Base-by-base conservation (phyloP, 2,888 invertebrate species). In the Aricia artaxerxes region DNA sequence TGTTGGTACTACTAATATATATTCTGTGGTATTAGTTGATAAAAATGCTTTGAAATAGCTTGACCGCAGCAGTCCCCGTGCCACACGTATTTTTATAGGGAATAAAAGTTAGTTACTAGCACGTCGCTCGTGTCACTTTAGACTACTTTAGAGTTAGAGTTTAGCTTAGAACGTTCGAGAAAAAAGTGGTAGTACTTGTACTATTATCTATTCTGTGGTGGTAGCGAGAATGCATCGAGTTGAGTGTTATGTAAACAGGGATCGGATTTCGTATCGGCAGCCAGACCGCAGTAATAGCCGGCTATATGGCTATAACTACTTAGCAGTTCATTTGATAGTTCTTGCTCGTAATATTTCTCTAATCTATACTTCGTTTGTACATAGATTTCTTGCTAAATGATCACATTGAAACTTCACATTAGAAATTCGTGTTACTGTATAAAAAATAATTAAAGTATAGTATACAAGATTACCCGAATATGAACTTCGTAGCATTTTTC, bases 231-330 rank as follows among this genome's bases (percentile, higher is more conserved):
- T 24, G 77, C 73, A n/a, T 53, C 61, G 79, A 79, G 81, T 80
- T 72, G 79, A 88, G 87, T 86, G 87, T 84, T 88, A 85, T 81
- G 85, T 85, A 88, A 88, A 89, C 88, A 88, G 84, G 87, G 87
- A 87, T 89, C 88, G 82, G 83, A 85, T 89, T 89, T 86, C 89
- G 86, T 83, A 83, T 81, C 79, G 80, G 73, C 77, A 79, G 57
- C 76, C 77, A 80, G 69, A 78, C 81, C 78, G 81, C 78, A 79
- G 79, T 81, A 80, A 81, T 78, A 78, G 13, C 35, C 16, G 57
- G 16, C 57, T 57, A 35, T 9, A 9, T 31, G 24, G 9, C 1
- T 35, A 35, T 35, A 24, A 3, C 31, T 24, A 61, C 61, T 69
- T 69, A 69, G 13, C 57, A 57, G 57, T 57, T 16, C 13, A 69